phyloP scores from a whole-genome alignment of 1,140 invertebrate genomes.

The Drosophila sulfurigaster region DNA sequence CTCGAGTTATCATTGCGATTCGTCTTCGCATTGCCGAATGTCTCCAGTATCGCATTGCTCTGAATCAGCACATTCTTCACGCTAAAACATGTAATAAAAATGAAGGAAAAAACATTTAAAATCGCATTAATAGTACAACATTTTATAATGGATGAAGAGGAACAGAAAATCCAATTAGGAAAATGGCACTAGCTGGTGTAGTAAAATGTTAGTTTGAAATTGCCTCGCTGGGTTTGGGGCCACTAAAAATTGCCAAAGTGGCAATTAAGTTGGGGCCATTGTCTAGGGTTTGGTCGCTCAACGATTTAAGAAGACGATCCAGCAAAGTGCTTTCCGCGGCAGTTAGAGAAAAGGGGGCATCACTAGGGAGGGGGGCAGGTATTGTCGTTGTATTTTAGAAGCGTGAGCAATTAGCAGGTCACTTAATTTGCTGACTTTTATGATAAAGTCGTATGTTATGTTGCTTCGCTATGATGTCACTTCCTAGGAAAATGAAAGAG shows the following conservation, averaged over 20 bases:
- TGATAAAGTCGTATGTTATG: slow-evolving; percentile 27
- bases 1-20: slow-evolving; percentile 99
- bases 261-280: slow-evolving; percentile 45
- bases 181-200: slow-evolving; percentile 50
- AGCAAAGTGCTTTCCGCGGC: slow-evolving; percentile 49
- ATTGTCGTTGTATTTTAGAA: slow-evolving; percentile 16
- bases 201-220: slow-evolving; percentile 62
- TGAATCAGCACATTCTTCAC: slow-evolving; percentile 98
- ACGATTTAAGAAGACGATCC: slow-evolving; percentile 63
- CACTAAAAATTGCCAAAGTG: slow-evolving; percentile 74
- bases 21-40: slow-evolving; percentile 99
- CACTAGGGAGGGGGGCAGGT: not conserved
- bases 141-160: slow-evolving; percentile 8
- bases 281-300: slow-evolving; percentile 30
- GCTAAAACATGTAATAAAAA: slow-evolving; percentile 85
- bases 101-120: slow-evolving; percentile 79
- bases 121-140: slow-evolving; percentile 20
- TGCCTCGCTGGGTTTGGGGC: slow-evolving; percentile 31
- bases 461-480: slow-evolving; percentile 56
- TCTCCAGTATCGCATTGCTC: slow-evolving; percentile 97
- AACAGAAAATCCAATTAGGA: slow-evolving; percentile 52
- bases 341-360: not conserved
- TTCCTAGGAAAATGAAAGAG: not conserved
- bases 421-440: slow-evolving; percentile 64
- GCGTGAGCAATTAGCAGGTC: slow-evolving; percentile 66